phyloP scores from a whole-genome alignment of 1,140 invertebrate species.

The Rhyzopertha dominica region DNA sequence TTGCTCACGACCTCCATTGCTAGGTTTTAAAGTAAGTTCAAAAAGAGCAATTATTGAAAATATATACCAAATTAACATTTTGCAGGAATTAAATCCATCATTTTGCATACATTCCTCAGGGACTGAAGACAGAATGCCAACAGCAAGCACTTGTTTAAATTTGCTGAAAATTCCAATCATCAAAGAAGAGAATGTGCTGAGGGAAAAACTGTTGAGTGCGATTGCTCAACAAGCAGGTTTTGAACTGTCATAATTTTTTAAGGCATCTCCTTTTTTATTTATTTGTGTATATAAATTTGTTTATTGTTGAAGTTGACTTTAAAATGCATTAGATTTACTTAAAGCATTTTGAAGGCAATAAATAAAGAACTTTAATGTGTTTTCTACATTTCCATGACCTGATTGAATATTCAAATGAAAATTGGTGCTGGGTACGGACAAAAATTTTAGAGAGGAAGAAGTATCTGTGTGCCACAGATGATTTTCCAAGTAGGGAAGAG shows the following conservation, averaged over 20 bases:
- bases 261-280: too few relatives aligned
- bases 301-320: too few relatives aligned
- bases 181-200: slow-evolving; percentile 67
- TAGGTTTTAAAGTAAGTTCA: slow-evolving; percentile 83
- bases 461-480: too few relatives aligned
- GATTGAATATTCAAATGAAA: too few relatives aligned
- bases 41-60: neutral
- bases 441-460: too few relatives aligned
- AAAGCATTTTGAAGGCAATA: too few relatives aligned
- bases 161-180: slow-evolving; percentile 93
- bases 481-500: too few relatives aligned
- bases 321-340: too few relatives aligned
- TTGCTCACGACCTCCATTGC: slow-evolving; percentile 91
- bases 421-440: too few relatives aligned
- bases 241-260: slow-evolving; percentile 77
- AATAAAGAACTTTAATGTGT: too few relatives aligned
- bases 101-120: slow-evolving; percentile 93
- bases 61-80: slow-evolving; percentile 17
- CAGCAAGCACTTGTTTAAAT: slow-evolving; percentile 97
- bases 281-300: too few relatives aligned
- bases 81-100: slow-evolving; percentile 84
- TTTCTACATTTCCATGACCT: too few relatives aligned
- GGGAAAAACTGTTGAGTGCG: slow-evolving; percentile 85
- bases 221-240: slow-evolving; percentile 94
- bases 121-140: slow-evolving; percentile 80